Conservation (phyloP, 2,113 vertebrate species). For the Vireo altiloquus region DNA sequence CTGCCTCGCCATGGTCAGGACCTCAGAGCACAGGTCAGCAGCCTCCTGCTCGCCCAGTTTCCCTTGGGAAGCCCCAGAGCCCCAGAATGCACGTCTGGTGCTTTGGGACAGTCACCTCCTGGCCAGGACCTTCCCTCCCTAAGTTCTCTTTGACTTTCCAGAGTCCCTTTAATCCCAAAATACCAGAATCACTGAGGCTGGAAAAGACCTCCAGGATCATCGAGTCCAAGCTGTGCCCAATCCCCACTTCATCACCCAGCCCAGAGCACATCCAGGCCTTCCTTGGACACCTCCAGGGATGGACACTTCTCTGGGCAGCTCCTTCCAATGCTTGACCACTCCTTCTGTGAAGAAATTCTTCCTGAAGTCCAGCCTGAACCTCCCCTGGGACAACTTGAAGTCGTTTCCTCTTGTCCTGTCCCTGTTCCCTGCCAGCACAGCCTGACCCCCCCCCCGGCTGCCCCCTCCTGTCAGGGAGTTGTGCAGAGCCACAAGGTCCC, state of each 20-base stretch:
- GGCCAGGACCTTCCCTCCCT: background rate
- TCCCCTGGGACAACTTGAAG: accelerated
- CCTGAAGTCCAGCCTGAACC: background rate
- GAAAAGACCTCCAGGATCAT: background rate
- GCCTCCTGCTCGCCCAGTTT: background rate
- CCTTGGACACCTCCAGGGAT: background rate
- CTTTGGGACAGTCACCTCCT: background rate
- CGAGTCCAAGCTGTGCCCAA: accelerated
- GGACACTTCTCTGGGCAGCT: background rate
- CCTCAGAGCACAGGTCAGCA: background rate
- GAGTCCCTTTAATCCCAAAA: background rate
- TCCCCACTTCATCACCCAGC: background rate
- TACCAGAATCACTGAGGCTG: background rate
- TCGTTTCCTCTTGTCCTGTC: accelerated
- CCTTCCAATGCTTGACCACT: background rate
- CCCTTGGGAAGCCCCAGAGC: background rate
- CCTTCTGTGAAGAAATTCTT: background rate
- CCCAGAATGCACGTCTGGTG: background rate
- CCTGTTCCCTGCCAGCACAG: background rate
- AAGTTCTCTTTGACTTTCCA: background rate
- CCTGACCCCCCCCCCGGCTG: accelerated
- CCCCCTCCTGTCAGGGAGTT: background rate
- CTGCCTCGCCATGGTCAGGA: background rate
- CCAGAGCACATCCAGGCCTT: background rate
- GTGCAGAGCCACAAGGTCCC: background rate